Conservation (phyloP, 2,797 vertebrate genomes). For the Enteromius treurensis region DNA sequence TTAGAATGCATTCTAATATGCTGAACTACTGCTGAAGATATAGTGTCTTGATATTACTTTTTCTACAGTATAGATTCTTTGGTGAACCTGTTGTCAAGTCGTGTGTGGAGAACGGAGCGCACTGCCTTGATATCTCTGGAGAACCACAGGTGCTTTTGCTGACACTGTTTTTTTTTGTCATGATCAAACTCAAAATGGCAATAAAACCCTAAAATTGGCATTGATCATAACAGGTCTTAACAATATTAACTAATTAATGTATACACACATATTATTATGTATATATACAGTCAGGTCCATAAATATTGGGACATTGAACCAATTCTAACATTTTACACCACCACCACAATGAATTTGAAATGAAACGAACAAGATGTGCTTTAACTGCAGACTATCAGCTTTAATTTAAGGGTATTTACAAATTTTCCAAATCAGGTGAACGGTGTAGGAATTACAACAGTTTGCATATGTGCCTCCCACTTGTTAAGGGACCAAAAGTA, state of each 20-base stretch:
- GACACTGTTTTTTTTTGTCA: neutral
- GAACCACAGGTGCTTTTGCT: constrained; percentile 87
- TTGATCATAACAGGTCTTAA: neutral
- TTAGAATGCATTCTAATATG: neutral
- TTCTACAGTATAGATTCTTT: constrained; percentile 87
- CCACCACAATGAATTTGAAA: too few species aligned
- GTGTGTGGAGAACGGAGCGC: constrained; percentile 92
- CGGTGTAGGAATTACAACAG: constrained; percentile 1
- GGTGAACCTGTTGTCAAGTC: constrained; percentile 91
- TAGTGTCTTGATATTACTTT: neutral
- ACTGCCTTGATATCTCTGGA: constrained; percentile 90
- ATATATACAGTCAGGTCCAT: too few species aligned
- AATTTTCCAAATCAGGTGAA: constrained; percentile 12
- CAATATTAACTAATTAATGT: neutral
- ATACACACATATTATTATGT: too few species aligned
- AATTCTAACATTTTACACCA: too few species aligned
- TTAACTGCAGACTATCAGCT: too few species aligned
- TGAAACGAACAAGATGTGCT: too few species aligned
- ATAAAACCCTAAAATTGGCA: neutral
- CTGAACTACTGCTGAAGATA: neutral
- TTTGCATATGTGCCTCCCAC: neutral
- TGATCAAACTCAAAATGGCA: neutral
- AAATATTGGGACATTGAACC: too few species aligned
- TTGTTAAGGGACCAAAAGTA: too few species aligned
- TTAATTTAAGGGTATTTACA: too few species aligned